These are phyloP conservation scores for Conistra vaccinii DNA, from an alignment of 2,888 invertebrate genomes.

Conservation along the genomic window DNA sequence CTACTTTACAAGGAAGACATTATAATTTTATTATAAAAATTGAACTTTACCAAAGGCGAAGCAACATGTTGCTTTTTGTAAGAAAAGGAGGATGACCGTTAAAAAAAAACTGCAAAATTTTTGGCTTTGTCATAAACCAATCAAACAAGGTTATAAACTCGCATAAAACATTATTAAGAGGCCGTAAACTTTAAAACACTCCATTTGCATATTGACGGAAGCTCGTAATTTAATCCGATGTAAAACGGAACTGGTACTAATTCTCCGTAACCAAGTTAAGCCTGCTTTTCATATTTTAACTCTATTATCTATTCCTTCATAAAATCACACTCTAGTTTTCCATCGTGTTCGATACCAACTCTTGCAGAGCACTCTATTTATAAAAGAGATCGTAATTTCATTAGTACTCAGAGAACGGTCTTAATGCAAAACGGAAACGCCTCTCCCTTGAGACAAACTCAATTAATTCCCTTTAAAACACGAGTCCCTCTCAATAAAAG, in stretches of 20 bases:
- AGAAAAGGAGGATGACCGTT: no score
- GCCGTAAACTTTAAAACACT: constrained; percentile 23
- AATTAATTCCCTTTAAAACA: constrained; percentile 88
- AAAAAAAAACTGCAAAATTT: not conserved
- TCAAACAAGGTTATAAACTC: constrained; percentile 23
- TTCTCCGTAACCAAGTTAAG: constrained; percentile 46
- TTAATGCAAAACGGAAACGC: constrained; percentile 88
- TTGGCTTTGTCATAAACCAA: not conserved
- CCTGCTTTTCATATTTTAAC: constrained; percentile 46
- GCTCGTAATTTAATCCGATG: constrained; percentile 46
- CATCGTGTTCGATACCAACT: constrained; percentile 62
- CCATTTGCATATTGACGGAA: constrained; percentile 38
- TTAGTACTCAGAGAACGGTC: constrained; percentile 83
- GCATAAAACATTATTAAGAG: not conserved
- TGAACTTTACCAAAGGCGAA: not conserved
- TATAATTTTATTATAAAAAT: no score
- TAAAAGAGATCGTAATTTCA: constrained; percentile 84
- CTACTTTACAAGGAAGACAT: not conserved
- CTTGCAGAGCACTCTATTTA: constrained; percentile 70
- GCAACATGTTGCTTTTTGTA: not conserved
- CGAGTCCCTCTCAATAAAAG: constrained; percentile 82
- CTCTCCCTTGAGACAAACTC: constrained; percentile 88
- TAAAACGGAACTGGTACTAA: constrained; percentile 51
- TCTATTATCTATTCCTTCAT: constrained; percentile 42
- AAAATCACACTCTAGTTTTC: constrained; percentile 58